phyloP scores from a whole-genome alignment of 2,113 vertebrate species.

The Onychostoma macrolepis region DNA sequence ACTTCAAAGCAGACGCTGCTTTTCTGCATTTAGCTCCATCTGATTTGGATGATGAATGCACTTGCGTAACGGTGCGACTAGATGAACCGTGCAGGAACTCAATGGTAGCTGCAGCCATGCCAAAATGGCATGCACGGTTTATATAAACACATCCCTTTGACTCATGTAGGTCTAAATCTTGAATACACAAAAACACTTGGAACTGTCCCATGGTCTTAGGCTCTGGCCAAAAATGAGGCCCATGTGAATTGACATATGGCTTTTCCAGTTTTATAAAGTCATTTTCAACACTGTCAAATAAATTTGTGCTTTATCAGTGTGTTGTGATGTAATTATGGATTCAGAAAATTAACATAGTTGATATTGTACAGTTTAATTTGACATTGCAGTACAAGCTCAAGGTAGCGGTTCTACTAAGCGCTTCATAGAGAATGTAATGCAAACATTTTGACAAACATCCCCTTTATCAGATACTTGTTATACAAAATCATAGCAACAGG shows the following conservation, averaged over 20 bases:
- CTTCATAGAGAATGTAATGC: not conserved
- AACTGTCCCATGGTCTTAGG: not conserved
- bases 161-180: not conserved
- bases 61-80: not conserved
- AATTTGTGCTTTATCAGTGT: not conserved
- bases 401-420: not conserved
- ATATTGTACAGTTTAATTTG: not conserved
- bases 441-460: not conserved
- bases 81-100: not conserved
- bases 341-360: not conserved
- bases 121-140: not conserved
- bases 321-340: not conserved
- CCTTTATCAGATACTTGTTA: not conserved
- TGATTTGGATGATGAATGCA: conserved; percentile 28
- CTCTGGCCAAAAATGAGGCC: conserved; percentile 8
- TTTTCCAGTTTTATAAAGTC: not conserved
- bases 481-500: not conserved
- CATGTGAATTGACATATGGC: conserved; percentile 21
- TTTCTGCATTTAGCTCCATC: conserved; percentile 43
- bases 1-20: conserved; percentile 41
- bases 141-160: conserved; percentile 28
- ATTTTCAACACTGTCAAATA: not conserved
- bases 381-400: not conserved
- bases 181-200: conserved; percentile 25
- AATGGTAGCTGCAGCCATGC: not conserved